Evolutionary conservation across 2,113 vertebrate species (phyloP).

Genomic region (Mus spicilegus): DNA sequence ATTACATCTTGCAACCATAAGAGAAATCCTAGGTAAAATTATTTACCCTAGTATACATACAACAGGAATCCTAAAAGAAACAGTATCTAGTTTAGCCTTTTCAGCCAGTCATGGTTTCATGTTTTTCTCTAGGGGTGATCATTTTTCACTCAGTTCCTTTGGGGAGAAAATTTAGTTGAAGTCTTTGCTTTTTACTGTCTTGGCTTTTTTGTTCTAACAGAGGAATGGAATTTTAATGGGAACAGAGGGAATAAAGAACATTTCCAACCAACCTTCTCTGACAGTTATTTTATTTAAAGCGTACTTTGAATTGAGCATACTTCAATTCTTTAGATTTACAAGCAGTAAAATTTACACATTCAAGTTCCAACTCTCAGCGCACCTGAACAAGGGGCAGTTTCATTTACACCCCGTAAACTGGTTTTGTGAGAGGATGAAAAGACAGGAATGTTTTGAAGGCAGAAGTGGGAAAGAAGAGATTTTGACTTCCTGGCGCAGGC

Average conservation of each 20-base stretch:
- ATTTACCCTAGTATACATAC: background rate
- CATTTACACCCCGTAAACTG: background rate
- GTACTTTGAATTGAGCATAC: no score
- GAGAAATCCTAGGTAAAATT: background rate
- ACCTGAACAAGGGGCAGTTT: background rate
- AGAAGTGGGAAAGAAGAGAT: background rate
- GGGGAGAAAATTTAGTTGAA: background rate
- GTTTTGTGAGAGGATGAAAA: background rate
- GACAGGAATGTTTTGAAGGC: no score
- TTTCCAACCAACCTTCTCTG: constrained; percentile 33
- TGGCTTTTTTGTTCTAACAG: constrained; percentile 25
- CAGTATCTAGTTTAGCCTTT: background rate
- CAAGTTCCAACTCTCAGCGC: background rate
- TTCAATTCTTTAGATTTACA: constrained; percentile 11
- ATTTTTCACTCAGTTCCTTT: background rate
- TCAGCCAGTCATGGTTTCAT: background rate
- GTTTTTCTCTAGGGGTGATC: background rate
- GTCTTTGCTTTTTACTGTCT: background rate
- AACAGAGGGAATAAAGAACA: background rate
- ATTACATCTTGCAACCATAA: background rate
- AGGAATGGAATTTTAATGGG: constrained; percentile 17
- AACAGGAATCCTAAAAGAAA: background rate
- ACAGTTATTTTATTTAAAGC: constrained; percentile 33
- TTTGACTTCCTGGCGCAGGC: background rate
- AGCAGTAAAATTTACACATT: background rate